Conservation (phyloP, 2,797 vertebrate genomes). For the Odontamblyopus lacepedii region DNA sequence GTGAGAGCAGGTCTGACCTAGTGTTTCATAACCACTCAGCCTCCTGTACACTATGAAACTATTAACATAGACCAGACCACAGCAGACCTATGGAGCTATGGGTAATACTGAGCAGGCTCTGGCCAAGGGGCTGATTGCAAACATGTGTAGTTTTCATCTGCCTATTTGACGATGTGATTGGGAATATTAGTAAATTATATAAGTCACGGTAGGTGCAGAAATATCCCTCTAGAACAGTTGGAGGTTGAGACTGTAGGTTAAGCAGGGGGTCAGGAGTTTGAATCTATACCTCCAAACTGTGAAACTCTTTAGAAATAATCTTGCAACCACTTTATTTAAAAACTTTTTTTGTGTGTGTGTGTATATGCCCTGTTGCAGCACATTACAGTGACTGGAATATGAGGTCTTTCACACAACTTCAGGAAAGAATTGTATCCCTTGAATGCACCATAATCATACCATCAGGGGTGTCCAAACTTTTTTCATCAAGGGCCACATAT, state of each 20-base stretch:
- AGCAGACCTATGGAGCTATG: background rate
- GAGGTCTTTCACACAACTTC: no score
- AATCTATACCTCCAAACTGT: background rate
- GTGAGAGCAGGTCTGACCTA: background rate
- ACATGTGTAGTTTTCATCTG: constrained; percentile 31
- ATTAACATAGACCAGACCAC: background rate
- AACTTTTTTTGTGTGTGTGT: background rate
- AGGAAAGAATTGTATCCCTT: no score
- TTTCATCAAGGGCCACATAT: no score
- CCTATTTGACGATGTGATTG: constrained; percentile 12
- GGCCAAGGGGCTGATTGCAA: constrained; percentile 5
- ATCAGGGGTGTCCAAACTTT: no score
- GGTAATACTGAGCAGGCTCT: constrained; percentile 4
- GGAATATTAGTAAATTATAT: constrained; percentile 17
- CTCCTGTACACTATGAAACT: background rate
- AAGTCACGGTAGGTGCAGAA: constrained; percentile 1
- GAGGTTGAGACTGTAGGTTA: background rate
- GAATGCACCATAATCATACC: no score
- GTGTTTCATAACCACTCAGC: constrained; percentile 10
- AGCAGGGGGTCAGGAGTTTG: background rate
- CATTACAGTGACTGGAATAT: no score
- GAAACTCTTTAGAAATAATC: background rate
- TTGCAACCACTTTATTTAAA: no score
- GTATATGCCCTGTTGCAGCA: no score
- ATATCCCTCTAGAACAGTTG: background rate